A percentile compares a stretch with the other conserved stretches of the same genome.
Conservation (phyloP, 2,113 vertebrate genomes). For the Aldabrachelys gigantea region DNA sequence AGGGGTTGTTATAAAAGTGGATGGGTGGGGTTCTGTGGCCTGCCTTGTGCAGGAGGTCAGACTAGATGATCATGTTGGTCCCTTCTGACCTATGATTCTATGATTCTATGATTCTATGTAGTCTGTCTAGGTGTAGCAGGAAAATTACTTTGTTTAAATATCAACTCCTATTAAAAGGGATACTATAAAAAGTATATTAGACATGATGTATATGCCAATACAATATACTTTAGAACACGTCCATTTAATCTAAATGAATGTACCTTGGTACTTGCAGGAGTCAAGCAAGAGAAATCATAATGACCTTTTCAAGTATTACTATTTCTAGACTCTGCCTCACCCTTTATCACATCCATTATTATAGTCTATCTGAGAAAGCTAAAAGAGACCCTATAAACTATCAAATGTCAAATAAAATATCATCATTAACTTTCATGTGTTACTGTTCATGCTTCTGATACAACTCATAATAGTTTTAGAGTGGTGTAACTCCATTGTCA, state of each 20-base stretch:
- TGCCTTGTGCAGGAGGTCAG: too few relatives aligned
- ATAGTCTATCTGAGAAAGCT: constrained; percentile 30
- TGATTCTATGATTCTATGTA: too few relatives aligned
- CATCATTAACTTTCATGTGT: constrained; percentile 54
- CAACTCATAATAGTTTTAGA: constrained; percentile 30
- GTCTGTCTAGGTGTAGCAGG: not conserved
- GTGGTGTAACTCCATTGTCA: not conserved
- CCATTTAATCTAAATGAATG: constrained; percentile 60
- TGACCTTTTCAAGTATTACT: constrained; percentile 61
- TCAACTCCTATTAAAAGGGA: not conserved
- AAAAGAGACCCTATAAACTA: constrained; percentile 49
- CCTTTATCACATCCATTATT: constrained; percentile 55
- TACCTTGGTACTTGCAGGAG: constrained; percentile 23
- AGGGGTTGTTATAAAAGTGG: too few relatives aligned
- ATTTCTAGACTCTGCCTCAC: constrained; percentile 52
- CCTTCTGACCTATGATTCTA: too few relatives aligned
- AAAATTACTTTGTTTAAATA: not conserved
- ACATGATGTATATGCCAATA: constrained; percentile 24
- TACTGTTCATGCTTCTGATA: constrained; percentile 44
- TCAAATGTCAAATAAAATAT: constrained; percentile 65
- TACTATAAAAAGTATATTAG: not conserved
- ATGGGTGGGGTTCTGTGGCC: too few relatives aligned
- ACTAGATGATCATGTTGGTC: too few relatives aligned
- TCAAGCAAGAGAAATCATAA: constrained; percentile 48
- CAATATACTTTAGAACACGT: constrained; percentile 10